Percentiles rank a stretch among this genome's conserved stretches.
Evolutionary conservation across 2,888 invertebrate species (phyloP).

Genomic region (Agriopis leucophaearia): DNA sequence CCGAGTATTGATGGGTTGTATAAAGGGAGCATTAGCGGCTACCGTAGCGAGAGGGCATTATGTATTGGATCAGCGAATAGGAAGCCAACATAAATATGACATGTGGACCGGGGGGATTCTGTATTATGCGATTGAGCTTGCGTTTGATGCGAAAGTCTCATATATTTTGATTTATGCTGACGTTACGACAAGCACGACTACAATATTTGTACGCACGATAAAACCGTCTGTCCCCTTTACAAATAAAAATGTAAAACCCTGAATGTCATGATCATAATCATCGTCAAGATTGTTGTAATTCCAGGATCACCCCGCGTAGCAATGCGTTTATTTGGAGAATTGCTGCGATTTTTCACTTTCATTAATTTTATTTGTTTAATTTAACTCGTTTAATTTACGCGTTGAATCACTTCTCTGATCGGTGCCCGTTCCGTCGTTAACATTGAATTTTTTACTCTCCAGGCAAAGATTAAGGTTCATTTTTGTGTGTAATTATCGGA

Average conservation of each 20-base stretch:
- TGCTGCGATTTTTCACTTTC: constrained; percentile 67
- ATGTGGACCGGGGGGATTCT: constrained; percentile 13
- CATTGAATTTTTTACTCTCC: constrained; percentile 42
- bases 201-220: not conserved
- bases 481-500: constrained; percentile 59
- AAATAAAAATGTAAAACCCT: constrained; percentile 7
- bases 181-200: not conserved
- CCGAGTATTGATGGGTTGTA: constrained; percentile 44
- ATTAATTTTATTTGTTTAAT: constrained; percentile 76
- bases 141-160: constrained; percentile 7
- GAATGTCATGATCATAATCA: constrained; percentile 27
- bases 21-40: constrained; percentile 38
- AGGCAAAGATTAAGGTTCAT: constrained; percentile 57
- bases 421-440: constrained; percentile 46
- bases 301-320: constrained; percentile 56
- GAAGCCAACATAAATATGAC: constrained; percentile 36
- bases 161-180: constrained; percentile 18
- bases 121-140: constrained; percentile 14
- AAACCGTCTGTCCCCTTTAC: not conserved
- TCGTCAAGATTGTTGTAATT: constrained; percentile 44
- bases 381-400: constrained; percentile 74
- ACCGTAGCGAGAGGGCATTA: constrained; percentile 35
- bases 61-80: constrained; percentile 32
- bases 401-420: constrained; percentile 69
- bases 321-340: constrained; percentile 68